phyloP scores from a whole-genome alignment of 2,113 vertebrate genomes.

The Planiliza haematocheilus region DNA sequence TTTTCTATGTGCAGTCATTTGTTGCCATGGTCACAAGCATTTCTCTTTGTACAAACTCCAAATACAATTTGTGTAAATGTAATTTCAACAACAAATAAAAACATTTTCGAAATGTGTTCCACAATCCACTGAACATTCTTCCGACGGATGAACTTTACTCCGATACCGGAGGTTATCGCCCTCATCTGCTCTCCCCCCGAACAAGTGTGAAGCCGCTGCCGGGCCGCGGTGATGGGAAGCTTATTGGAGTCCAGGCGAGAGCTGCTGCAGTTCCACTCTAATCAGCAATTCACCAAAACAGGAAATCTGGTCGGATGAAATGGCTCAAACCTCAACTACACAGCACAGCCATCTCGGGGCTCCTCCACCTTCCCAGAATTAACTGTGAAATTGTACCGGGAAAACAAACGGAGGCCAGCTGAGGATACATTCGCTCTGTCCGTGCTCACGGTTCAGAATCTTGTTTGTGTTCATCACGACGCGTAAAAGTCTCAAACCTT shows the following conservation, averaged over 20 bases:
- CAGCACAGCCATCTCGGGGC: constrained; percentile 46
- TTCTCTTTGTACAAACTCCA: no score
- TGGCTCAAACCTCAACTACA: constrained; percentile 39
- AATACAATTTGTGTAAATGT: no score
- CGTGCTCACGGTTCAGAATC: constrained; percentile 33
- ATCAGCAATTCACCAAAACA: constrained; percentile 69
- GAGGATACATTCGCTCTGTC: constrained; percentile 23
- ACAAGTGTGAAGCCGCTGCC: constrained; percentile 65
- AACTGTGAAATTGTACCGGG: constrained; percentile 69
- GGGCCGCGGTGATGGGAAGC: constrained; percentile 52
- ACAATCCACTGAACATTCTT: constrained; percentile 11
- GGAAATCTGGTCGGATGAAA: constrained; percentile 71
- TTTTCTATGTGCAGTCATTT: no score
- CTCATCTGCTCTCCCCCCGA: constrained; percentile 43
- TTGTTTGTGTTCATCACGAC: constrained; percentile 3
- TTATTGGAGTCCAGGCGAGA: constrained; percentile 58
- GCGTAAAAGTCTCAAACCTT: no score
- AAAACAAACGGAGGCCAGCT: constrained; percentile 53
- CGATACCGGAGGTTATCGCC: constrained; percentile 47
- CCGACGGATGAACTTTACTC: constrained; percentile 38
- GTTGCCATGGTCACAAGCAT: no score
- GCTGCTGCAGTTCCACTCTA: constrained; percentile 49
- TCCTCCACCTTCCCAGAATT: constrained; percentile 57
- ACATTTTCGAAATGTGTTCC: not conserved
- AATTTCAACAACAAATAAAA: no score